These are phyloP conservation scores for Poicephalus meyeri DNA, from an alignment of 2,113 vertebrate species.

Conservation along the genomic window DNA sequence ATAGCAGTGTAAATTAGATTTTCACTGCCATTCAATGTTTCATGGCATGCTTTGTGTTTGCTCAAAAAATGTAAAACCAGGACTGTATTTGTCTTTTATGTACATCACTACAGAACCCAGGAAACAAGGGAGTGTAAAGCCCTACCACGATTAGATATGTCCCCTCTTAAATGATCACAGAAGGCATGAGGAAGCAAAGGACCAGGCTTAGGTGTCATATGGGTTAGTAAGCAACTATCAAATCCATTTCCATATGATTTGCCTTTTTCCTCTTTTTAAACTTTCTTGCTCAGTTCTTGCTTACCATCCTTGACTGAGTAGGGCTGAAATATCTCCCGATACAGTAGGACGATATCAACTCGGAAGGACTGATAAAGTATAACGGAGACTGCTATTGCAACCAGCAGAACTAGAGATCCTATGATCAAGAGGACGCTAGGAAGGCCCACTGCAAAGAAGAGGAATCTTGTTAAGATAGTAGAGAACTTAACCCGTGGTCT, in stretches of 20 bases:
- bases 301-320: slow-evolving; percentile 65
- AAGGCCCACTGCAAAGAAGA: slow-evolving; percentile 38
- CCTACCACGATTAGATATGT: neutral
- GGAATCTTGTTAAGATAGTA: neutral
- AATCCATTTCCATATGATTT: neutral
- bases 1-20: neutral
- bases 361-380: slow-evolving; percentile 64
- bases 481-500: neutral
- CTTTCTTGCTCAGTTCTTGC: slow-evolving; percentile 12
- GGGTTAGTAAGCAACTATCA: neutral
- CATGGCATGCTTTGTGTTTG: neutral
- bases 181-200: neutral
- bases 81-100: neutral
- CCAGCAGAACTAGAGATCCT: slow-evolving; percentile 56
- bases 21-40: neutral
- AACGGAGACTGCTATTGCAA: slow-evolving; percentile 4
- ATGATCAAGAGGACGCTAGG: neutral
- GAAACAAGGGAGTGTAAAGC: neutral
- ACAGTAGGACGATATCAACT: slow-evolving; percentile 64
- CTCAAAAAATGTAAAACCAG: neutral
- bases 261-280: neutral
- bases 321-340: slow-evolving; percentile 52
- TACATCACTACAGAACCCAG: neutral
- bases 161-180: neutral
- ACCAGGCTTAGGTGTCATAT: neutral